Evolutionary conservation across 1,140 invertebrate species (phyloP).

Genomic region (Drosophila pseudoobscura): DNA sequence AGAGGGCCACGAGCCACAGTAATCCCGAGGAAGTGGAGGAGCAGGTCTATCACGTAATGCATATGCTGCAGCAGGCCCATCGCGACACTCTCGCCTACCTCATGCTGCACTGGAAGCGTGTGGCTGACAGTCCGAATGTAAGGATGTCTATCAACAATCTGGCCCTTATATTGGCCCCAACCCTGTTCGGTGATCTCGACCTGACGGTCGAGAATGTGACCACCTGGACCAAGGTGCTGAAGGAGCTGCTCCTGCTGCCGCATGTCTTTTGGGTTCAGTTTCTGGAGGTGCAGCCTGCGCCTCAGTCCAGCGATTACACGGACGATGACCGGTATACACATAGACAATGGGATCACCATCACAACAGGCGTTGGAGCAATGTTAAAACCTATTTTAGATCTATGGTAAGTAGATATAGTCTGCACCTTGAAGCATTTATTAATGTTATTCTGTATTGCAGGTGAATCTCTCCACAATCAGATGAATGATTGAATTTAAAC

Average conservation of each 20-base stretch:
- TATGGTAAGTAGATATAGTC: conserved; percentile 39
- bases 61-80: conserved; percentile 91
- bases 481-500: too few relatives aligned
- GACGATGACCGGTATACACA: conserved; percentile 29
- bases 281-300: conserved; percentile 52
- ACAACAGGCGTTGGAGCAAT: conserved; percentile 47
- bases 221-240: conserved; percentile 58
- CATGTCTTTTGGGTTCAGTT: conserved; percentile 63
- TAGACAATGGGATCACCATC: conserved; percentile 46
- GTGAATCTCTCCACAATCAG: conserved; percentile 33
- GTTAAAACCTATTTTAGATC: conserved; percentile 69
- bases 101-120: conserved; percentile 91
- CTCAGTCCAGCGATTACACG: conserved; percentile 22
- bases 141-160: conserved; percentile 92
- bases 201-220: conserved; percentile 83
- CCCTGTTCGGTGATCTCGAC: conserved; percentile 84
- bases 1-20: conserved; percentile 84
- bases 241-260: conserved; percentile 40
- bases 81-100: conserved; percentile 94
- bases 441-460: conserved; percentile 12
- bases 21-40: conserved; percentile 83
- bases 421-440: neutral
- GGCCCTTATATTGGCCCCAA: conserved; percentile 93
- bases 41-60: conserved; percentile 87
- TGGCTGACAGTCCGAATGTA: conserved; percentile 87